Evolutionary conservation across 2,797 vertebrate genomes (phyloP).

Genomic region (Myripristis murdjan): DNA sequence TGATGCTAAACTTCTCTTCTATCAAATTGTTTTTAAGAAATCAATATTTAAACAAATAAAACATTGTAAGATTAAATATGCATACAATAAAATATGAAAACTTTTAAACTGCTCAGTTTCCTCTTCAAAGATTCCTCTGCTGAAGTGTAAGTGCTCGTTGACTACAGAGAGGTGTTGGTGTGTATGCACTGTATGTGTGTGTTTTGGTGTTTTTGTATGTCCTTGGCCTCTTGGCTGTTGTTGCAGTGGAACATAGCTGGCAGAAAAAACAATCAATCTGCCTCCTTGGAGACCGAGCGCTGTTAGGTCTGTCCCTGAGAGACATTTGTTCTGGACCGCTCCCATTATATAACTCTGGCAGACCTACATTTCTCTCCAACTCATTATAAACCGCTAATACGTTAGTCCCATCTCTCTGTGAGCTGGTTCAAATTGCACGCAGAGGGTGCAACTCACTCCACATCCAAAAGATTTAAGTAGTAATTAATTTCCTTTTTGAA

Average conservation of each 20-base stretch:
- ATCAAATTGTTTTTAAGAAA: no score
- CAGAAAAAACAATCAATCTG: slow-evolving; percentile 46
- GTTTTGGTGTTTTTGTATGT: slow-evolving; percentile 14
- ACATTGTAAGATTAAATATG: background rate
- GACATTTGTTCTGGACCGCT: slow-evolving; percentile 39
- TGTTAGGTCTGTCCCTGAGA: slow-evolving; percentile 46
- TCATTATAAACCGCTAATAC: slow-evolving; percentile 44
- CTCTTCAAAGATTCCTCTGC: background rate
- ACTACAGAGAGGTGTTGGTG: background rate
- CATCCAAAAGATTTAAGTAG: background rate
- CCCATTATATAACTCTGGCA: slow-evolving; percentile 56
- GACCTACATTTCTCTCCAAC: slow-evolving; percentile 39
- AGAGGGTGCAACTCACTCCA: slow-evolving; percentile 22
- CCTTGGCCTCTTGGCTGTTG: slow-evolving; percentile 35
- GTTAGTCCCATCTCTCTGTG: slow-evolving; percentile 24
- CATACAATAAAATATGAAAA: background rate
- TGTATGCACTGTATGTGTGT: slow-evolving; percentile 8
- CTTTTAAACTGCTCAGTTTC: background rate
- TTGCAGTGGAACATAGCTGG: slow-evolving; percentile 36
- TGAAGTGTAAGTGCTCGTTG: background rate
- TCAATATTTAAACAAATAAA: background rate
- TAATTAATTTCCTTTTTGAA: background rate
- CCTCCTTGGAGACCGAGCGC: slow-evolving; percentile 60
- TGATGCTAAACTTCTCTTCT: no score
- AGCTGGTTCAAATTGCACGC: slow-evolving; percentile 29